phyloP scores from a whole-genome alignment of 1,140 invertebrate species.

The Listronotus oregonensis region DNA sequence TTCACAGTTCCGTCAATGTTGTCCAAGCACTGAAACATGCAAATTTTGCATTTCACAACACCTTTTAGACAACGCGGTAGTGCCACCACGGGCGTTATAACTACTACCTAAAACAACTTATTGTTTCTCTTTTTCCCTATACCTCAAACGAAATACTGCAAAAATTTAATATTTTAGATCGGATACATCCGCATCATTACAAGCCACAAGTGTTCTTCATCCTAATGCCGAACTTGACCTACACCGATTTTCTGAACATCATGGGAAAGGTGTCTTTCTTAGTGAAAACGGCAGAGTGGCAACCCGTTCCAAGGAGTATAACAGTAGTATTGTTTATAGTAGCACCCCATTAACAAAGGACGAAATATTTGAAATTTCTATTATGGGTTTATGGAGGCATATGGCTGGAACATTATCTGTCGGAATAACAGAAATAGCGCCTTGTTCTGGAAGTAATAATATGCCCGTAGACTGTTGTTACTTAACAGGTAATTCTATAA shows the following conservation, averaged over 20 bases:
- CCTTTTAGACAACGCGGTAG: too few relatives aligned
- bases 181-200: conserved; percentile 51
- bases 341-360: conserved; percentile 72
- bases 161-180: conserved; percentile 33
- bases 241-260: conserved; percentile 67
- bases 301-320: conserved; percentile 66
- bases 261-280: conserved; percentile 74
- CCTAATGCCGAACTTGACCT: conserved; percentile 48
- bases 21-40: too few relatives aligned
- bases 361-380: conserved; percentile 74
- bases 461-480: conserved; percentile 69
- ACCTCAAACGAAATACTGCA: too few relatives aligned
- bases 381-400: conserved; percentile 65
- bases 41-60: too few relatives aligned
- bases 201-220: conserved; percentile 49
- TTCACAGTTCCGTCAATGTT: too few relatives aligned
- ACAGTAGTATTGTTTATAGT: conserved; percentile 75
- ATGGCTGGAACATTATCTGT: conserved; percentile 78
- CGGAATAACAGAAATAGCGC: conserved; percentile 72
- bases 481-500: conserved; percentile 63
- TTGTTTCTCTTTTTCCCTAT: too few relatives aligned
- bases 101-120: too few relatives aligned
- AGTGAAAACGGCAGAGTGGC: conserved; percentile 72
- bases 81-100: too few relatives aligned
- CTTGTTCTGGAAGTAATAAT: conserved; percentile 62